Percentiles rank a stretch among this genome's conserved stretches.
Conservation (phyloP, 2,797 vertebrate genomes). For the Chrysocyon brachyurus region DNA sequence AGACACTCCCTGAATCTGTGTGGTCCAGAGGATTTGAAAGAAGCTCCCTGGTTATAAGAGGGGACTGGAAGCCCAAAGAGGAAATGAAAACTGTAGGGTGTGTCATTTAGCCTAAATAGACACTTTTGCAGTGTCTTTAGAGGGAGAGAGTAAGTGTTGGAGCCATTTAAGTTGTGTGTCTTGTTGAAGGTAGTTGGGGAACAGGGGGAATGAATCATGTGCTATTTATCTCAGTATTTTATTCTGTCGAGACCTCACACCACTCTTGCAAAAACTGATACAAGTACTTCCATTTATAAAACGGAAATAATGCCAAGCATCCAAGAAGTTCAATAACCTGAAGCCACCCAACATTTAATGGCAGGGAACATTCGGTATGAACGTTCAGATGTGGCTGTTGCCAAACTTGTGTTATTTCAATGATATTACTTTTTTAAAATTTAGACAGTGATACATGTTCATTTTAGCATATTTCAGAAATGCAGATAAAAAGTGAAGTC, state of each 20-base stretch:
- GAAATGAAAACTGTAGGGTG: background rate
- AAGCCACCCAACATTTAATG: background rate
- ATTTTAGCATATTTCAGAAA: background rate
- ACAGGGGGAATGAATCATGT: background rate
- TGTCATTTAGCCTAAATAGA: background rate
- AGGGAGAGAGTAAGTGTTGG: background rate
- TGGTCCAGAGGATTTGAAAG: background rate
- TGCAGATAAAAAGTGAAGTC: background rate
- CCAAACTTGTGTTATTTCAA: background rate
- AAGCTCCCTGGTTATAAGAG: background rate
- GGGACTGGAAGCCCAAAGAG: background rate
- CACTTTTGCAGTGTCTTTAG: background rate
- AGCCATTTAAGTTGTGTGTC: background rate
- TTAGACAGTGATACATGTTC: background rate
- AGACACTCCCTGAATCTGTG: background rate
- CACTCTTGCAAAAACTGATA: background rate
- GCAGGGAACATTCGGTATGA: background rate
- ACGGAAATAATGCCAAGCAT: background rate
- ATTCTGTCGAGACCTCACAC: background rate
- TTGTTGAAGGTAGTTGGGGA: background rate
- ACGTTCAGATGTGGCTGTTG: background rate
- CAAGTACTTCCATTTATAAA: background rate
- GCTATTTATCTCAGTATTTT: background rate
- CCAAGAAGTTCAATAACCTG: background rate
- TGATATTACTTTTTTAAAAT: background rate